phyloP scores from a whole-genome alignment of 2,888 invertebrate species.

The Hydraecia micacea region DNA sequence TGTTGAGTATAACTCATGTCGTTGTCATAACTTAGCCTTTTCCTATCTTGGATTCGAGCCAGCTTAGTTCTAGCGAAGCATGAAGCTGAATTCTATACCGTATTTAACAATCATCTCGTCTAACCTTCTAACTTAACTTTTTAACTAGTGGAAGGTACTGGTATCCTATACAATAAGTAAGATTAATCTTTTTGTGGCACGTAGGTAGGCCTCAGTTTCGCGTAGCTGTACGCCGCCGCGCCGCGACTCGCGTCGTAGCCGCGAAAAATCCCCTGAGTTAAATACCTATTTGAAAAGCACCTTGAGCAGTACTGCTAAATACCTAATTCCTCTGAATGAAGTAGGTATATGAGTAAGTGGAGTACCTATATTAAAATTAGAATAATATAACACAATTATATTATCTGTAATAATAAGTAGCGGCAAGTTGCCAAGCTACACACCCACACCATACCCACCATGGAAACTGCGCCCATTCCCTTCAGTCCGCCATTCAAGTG shows the following conservation, averaged over 20 bases:
- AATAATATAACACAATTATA: slow-evolving; percentile 42
- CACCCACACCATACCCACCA: slow-evolving; percentile 50
- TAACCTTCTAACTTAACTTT: not conserved
- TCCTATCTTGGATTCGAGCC: slow-evolving; percentile 16
- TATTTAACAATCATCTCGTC: not conserved
- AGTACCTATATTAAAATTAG: slow-evolving; percentile 19
- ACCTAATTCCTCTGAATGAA: not conserved
- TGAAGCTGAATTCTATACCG: not conserved
- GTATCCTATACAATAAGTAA: not conserved
- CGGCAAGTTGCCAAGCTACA: slow-evolving; percentile 51
- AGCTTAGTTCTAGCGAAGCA: not conserved
- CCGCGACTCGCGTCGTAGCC: not conserved
- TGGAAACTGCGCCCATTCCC: slow-evolving; percentile 51
- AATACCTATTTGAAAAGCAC: too few relatives aligned
- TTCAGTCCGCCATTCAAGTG: slow-evolving; percentile 26
- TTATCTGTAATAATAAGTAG: slow-evolving; percentile 31
- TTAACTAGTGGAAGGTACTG: slow-evolving; percentile 4
- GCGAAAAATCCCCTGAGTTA: too few relatives aligned
- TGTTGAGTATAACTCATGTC: not conserved
- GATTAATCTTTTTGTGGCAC: slow-evolving; percentile 2
- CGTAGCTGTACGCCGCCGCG: not conserved
- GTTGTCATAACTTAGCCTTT: not conserved
- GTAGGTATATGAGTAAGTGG: not conserved
- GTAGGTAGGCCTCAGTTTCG: slow-evolving; percentile 2
- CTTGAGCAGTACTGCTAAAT: not conserved